Conservation (phyloP, 2,797 vertebrate species). For the Notamacropus eugenii region DNA sequence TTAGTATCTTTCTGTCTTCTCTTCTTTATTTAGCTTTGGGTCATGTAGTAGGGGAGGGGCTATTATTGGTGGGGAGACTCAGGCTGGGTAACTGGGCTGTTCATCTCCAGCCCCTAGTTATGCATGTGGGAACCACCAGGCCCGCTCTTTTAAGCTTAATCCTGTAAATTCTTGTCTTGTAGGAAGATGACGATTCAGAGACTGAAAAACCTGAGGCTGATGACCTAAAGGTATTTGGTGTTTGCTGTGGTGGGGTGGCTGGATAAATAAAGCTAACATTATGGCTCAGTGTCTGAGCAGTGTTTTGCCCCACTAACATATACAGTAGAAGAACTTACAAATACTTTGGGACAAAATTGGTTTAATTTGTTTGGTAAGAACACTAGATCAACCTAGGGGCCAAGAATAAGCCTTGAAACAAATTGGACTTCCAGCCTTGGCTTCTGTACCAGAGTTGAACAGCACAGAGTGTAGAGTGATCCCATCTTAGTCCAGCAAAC, state of each 20-base stretch:
- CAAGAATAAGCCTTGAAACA: background rate
- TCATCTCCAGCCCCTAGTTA: constrained; percentile 71
- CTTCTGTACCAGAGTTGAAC: background rate
- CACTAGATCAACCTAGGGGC: background rate
- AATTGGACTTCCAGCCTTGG: background rate
- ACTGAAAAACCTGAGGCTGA: constrained; percentile 94
- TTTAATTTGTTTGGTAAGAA: constrained; percentile 19
- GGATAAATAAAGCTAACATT: constrained; percentile 73
- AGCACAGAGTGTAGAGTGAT: background rate
- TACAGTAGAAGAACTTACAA: background rate
- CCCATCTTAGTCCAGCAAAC: background rate
- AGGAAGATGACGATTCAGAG: constrained; percentile 98
- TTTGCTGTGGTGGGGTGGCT: constrained; percentile 82
- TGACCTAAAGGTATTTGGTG: constrained; percentile 96
- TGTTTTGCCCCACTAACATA: constrained; percentile 51
- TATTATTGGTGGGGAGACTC: constrained; percentile 63
- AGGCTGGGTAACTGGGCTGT: constrained; percentile 69
- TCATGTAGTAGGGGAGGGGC: constrained; percentile 55
- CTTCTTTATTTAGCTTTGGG: constrained; percentile 49
- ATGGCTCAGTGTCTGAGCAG: constrained; percentile 69
- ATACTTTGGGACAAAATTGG: constrained; percentile 13
- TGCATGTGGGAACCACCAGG: constrained; percentile 75
- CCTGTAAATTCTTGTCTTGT: constrained; percentile 93
- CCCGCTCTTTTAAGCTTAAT: constrained; percentile 87
- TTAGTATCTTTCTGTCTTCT: constrained; percentile 33